Percentiles rank a stretch among this genome's conserved stretches.
Conservation (phyloP, 2,113 vertebrate genomes). For the Ammospiza caudacuta region DNA sequence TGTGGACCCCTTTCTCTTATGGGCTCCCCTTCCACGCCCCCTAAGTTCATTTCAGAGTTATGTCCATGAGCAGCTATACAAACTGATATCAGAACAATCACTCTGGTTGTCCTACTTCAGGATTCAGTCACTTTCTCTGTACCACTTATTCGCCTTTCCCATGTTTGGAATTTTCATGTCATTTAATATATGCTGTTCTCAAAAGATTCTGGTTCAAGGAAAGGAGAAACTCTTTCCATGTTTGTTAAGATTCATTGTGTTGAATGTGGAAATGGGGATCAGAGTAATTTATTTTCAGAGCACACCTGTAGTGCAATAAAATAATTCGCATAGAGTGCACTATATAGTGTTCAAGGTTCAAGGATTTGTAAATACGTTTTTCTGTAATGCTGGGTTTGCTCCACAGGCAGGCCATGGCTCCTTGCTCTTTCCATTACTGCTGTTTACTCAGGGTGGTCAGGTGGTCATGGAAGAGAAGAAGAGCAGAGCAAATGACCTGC, state of each 20-base stretch:
- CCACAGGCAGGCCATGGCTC: not conserved
- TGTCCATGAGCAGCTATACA: not conserved
- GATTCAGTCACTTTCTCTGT: not conserved
- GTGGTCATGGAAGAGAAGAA: not conserved
- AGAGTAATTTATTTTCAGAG: conserved; percentile 33
- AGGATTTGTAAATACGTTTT: conserved; percentile 54
- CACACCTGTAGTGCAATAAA: conserved; percentile 56
- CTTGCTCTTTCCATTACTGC: not conserved
- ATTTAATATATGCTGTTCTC: not conserved
- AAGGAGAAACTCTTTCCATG: not conserved
- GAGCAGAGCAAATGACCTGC: not conserved
- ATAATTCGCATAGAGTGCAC: conserved; percentile 29
- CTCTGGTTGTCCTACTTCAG: not conserved
- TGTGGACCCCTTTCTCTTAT: not conserved
- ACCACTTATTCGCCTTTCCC: not conserved
- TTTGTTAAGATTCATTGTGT: not conserved
- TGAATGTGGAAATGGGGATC: conserved; percentile 7
- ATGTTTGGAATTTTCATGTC: not conserved
- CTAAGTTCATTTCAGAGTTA: not conserved
- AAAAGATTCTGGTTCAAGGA: conserved; percentile 17
- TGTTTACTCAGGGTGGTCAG: not conserved
- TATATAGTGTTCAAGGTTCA: conserved; percentile 51
- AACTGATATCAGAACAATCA: not conserved
- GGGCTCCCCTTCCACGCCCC: accelerated
- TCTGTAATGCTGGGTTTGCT: conserved; percentile 16